These are phyloP conservation scores for Capromys pilorides DNA, from an alignment of 2,797 vertebrate genomes.

Conservation along the genomic window DNA sequence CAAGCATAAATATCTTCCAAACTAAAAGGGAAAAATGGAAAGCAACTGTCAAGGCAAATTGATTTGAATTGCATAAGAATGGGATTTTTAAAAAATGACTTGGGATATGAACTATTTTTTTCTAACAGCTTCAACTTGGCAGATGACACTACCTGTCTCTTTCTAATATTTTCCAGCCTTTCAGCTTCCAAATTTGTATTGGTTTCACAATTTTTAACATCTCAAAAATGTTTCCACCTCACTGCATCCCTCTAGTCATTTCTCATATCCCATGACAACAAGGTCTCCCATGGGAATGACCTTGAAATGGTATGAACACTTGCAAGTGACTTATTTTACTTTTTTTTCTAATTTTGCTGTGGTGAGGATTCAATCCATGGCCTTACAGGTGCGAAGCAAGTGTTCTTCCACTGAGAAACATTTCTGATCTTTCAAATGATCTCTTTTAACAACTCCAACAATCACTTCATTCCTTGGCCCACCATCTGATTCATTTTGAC, in stretches of 20 bases:
- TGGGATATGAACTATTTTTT: slow-evolving; percentile 63
- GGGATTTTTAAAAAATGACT: slow-evolving; percentile 55
- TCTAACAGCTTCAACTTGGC: slow-evolving; percentile 72
- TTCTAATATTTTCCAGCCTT: slow-evolving; percentile 45
- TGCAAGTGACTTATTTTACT: slow-evolving; percentile 10
- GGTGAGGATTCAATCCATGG: neutral
- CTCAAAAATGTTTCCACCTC: slow-evolving; percentile 48
- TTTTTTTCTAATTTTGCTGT: neutral
- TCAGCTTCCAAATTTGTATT: slow-evolving; percentile 57
- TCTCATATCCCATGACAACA: neutral
- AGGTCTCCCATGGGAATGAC: neutral
- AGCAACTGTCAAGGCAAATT: slow-evolving; percentile 81
- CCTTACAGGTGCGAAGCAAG: neutral
- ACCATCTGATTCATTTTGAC: slow-evolving; percentile 28
- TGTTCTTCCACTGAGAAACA: neutral
- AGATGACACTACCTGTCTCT: slow-evolving; percentile 72
- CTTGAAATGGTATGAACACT: slow-evolving; percentile 6
- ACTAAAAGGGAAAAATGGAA: slow-evolving; percentile 74
- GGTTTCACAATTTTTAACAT: slow-evolving; percentile 50
- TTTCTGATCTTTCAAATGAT: neutral
- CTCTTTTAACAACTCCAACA: slow-evolving; percentile 22
- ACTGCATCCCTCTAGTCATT: slow-evolving; percentile 8
- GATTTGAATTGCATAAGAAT: slow-evolving; percentile 74
- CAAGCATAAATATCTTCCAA: slow-evolving; percentile 80
- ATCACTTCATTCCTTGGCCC: slow-evolving; percentile 13